Evolutionary conservation across 1,140 invertebrate genomes (phyloP).

Genomic region (Drosophila tani): DNA sequence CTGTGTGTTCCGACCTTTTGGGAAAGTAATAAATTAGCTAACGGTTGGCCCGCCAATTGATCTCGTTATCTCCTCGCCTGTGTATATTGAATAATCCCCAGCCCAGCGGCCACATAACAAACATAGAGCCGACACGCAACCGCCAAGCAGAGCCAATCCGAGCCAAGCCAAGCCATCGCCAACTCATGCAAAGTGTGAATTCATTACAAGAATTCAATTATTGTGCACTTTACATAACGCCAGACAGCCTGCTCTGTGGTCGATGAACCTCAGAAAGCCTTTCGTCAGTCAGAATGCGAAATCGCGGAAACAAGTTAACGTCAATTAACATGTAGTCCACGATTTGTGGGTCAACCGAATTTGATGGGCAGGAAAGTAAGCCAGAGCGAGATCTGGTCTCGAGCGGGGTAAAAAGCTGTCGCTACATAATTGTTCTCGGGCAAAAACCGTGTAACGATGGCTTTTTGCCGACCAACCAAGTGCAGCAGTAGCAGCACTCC

Average conservation of each 20-base stretch:
- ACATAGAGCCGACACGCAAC: slow-evolving; percentile 30
- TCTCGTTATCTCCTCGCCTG: slow-evolving; percentile 47
- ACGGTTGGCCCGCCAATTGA: slow-evolving; percentile 54
- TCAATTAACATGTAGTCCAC: slow-evolving; percentile 49
- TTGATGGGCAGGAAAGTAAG: slow-evolving; percentile 46
- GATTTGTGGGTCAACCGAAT: slow-evolving; percentile 59
- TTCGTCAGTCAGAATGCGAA: slow-evolving; percentile 19
- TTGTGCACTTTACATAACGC: slow-evolving; percentile 42
- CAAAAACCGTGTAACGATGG: slow-evolving; percentile 15
- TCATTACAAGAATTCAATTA: slow-evolving; percentile 49
- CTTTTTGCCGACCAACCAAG: slow-evolving; percentile 23
- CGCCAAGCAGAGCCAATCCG: background rate
- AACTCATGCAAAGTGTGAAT: slow-evolving; percentile 56
- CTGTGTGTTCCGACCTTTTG: slow-evolving; percentile 38
- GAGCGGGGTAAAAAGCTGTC: slow-evolving; percentile 2
- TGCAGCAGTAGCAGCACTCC: slow-evolving; percentile 20
- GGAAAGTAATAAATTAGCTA: slow-evolving; percentile 58
- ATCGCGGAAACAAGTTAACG: slow-evolving; percentile 26
- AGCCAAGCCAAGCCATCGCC: background rate
- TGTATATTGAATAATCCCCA: slow-evolving; percentile 52
- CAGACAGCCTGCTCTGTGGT: slow-evolving; percentile 21
- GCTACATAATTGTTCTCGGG: slow-evolving; percentile 37
- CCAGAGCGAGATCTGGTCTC: slow-evolving; percentile 21
- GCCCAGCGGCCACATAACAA: slow-evolving; percentile 31
- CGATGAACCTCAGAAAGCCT: slow-evolving; percentile 36